These are phyloP conservation scores for Cephus spinipes DNA, from an alignment of 2,888 invertebrate species.

Conservation along the genomic window DNA sequence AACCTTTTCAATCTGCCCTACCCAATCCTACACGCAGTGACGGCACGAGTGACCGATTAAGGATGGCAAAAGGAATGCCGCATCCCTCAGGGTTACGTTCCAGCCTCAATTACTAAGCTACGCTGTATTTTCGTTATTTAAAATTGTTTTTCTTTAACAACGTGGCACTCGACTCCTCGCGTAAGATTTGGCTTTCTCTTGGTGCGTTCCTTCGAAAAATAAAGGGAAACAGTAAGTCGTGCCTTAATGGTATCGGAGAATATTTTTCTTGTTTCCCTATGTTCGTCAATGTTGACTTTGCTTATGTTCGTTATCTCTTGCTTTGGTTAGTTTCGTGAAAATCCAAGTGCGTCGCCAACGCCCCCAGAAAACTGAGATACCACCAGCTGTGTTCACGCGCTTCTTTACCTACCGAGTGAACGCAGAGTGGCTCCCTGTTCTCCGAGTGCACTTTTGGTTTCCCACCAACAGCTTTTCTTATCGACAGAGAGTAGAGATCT, in stretches of 20 bases:
- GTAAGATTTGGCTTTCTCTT: too few relatives aligned
- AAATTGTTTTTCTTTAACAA: too few relatives aligned
- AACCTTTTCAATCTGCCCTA: background rate
- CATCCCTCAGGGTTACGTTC: background rate
- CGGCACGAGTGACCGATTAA: background rate
- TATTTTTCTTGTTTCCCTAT: background rate
- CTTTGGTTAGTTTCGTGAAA: background rate
- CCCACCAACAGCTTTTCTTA: background rate
- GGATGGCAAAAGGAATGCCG: background rate
- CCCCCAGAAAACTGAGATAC: constrained; percentile 88
- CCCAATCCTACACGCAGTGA: background rate
- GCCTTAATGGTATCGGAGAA: too few relatives aligned
- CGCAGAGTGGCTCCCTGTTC: constrained; percentile 98
- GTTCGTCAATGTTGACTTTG: background rate
- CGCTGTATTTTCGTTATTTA: background rate
- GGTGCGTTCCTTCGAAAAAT: background rate
- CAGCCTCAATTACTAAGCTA: background rate
- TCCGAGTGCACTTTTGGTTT: constrained; percentile 68
- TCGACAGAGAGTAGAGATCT: background rate
- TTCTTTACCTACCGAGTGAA: constrained; percentile 82
- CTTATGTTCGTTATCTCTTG: background rate
- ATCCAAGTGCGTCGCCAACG: constrained; percentile 43
- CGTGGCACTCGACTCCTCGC: too few relatives aligned
- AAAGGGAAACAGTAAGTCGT: background rate
- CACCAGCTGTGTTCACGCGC: constrained; percentile 98